Percentiles rank a stretch among this genome's conserved stretches.
phyloP scores from a whole-genome alignment of 2,113 vertebrate species.

The Daubentonia madagascariensis region DNA sequence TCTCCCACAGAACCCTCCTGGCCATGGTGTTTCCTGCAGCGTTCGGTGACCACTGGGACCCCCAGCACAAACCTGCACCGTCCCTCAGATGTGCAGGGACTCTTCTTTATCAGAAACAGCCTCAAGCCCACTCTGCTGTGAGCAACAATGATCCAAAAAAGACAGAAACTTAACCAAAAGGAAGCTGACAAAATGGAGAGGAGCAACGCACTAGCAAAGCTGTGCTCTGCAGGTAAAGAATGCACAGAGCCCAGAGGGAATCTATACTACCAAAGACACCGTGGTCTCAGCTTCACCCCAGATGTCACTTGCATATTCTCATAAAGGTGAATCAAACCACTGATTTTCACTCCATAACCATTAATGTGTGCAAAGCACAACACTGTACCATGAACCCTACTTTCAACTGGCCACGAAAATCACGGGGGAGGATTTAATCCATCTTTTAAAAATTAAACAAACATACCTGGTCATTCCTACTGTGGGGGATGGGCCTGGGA shows the following conservation, averaged over 20 bases:
- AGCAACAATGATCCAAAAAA: background rate
- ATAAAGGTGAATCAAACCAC: background rate
- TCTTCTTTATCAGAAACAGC: background rate
- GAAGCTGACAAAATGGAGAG: background rate
- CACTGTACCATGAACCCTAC: background rate
- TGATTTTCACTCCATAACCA: background rate
- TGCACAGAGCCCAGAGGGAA: too few species aligned
- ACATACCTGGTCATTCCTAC: background rate
- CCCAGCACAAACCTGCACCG: background rate
- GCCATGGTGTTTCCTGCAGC: background rate
- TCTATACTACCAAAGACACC: fast-evolving
- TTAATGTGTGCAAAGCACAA: background rate
- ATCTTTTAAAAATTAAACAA: background rate
- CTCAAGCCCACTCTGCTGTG: background rate
- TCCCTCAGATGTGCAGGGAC: background rate
- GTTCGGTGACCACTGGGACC: background rate
- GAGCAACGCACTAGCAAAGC: background rate
- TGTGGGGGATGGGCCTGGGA: background rate
- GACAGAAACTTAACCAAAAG: background rate
- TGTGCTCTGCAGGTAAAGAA: background rate
- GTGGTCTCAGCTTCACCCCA: background rate
- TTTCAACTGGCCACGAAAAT: background rate
- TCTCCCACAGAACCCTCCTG: background rate
- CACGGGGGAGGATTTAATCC: background rate
- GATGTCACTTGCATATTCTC: background rate